Evolutionary conservation across 2,113 vertebrate species (phyloP), one percentile per base, ranked within the genome.

Genomic region (Myotis davidii): DNA sequence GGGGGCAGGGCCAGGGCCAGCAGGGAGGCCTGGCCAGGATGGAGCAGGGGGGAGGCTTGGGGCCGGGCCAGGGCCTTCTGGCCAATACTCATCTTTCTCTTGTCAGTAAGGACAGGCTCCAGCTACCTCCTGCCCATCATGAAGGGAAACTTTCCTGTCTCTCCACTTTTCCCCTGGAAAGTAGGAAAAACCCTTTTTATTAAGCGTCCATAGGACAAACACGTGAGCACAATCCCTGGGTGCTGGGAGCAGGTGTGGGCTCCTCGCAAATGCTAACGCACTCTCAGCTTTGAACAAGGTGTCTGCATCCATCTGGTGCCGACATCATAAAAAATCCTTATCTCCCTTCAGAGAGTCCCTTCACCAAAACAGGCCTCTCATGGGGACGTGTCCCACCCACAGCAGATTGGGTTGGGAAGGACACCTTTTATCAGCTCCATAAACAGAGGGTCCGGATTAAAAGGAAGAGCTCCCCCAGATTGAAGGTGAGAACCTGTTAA

Each of bases 401-500:
- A 95, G n/a, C 85, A 93, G 96, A 92, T 73, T 39, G 48, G 21
- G 39, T 0, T 5, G 91, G 64, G 93, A 61, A 85, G 64, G 23
- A 23, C 42, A 3, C 69, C 34, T 81, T 45, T 27, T 42, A 97
- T 89, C 81, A 42, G 27, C 18, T 74, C 34, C 18, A 48, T 83
- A 29, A 96, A 82, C 2, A 0, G 74, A 0, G 1, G 48, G 32
- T 74, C 74, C 42, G 4, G 37, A 5, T 96, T 79, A 70, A 76
- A 95, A 83, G 13, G 0, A 83, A 21, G 82, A 34, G 42, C 61
- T 76, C 76, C 27, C 9, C 8, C 67, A 52, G 0, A 20, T 10
- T 12, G 67, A 94, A 89, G 96, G 95, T 83, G 97, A 81, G 91
- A 97, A 83, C 92, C 85, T 96, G 94, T 95, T 96, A 97, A 95